A percentile compares a stretch with the other conserved stretches of the same genome.
phyloP scores from a whole-genome alignment of 2,888 invertebrate species.

The Eilema depressum region DNA sequence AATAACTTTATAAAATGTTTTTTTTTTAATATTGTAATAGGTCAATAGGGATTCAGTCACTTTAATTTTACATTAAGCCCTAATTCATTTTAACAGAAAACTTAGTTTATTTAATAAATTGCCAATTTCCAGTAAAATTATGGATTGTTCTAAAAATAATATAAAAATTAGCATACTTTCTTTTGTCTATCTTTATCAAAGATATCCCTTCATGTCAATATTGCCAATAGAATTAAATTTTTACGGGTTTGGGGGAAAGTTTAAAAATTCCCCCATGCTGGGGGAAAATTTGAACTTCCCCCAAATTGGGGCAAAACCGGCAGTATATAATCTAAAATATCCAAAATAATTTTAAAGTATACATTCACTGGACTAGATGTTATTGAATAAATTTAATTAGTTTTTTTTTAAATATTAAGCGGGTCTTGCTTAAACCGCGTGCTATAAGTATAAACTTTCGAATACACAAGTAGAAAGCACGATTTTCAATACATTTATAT shows the following conservation, averaged over 20 bases:
- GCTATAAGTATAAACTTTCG: background rate
- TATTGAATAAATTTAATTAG: background rate
- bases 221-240: background rate
- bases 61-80: background rate
- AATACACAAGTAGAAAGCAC: background rate
- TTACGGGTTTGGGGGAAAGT: background rate
- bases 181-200: background rate
- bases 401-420: background rate
- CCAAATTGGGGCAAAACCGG: background rate
- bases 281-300: background rate
- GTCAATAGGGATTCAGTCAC: background rate
- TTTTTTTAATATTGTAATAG: background rate
- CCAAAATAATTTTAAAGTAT: slow-evolving; percentile 12
- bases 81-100: background rate
- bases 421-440: background rate
- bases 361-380: slow-evolving; percentile 19
- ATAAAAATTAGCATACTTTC: background rate
- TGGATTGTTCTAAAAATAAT: too few species aligned
- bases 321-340: slow-evolving; percentile 8
- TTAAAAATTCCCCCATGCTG: background rate
- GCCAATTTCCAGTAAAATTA: background rate
- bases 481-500: background rate
- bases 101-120: too few species aligned
- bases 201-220: background rate
- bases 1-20: too few species aligned